phyloP scores from a whole-genome alignment of 2,888 invertebrate species.

The Dexiosoma caninum region DNA sequence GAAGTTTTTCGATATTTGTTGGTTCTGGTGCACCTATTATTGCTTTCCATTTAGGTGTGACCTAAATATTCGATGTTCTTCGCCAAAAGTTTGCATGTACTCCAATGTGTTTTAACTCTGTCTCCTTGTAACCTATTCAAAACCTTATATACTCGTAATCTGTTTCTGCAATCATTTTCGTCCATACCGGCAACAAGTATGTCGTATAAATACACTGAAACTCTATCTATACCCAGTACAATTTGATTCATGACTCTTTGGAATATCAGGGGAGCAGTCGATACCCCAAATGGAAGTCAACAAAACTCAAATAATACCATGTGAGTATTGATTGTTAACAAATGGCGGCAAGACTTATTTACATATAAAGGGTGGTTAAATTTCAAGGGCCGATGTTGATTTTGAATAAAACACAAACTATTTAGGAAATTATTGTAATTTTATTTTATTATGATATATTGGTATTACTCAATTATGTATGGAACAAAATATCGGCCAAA shows the following conservation, averaged over 20 bases:
- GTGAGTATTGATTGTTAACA: slow-evolving; percentile 68
- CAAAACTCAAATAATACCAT: slow-evolving; percentile 45
- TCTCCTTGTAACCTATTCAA: slow-evolving; percentile 36
- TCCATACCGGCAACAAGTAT: slow-evolving; percentile 45
- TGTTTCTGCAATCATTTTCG: slow-evolving; percentile 12
- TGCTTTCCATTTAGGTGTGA: no score
- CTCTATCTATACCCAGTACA: slow-evolving; percentile 26
- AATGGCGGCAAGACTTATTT: slow-evolving; percentile 62
- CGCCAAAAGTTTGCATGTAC: slow-evolving; percentile 46
- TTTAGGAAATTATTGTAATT: no score
- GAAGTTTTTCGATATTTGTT: no score
- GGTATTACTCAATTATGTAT: no score
- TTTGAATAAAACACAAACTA: no score
- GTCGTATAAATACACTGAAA: no score
- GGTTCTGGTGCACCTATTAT: no score
- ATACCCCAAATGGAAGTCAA: slow-evolving; percentile 13
- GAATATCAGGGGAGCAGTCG: slow-evolving; percentile 26
- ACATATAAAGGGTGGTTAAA: no score
- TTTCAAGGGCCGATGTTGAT: no score
- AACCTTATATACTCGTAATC: slow-evolving; percentile 18
- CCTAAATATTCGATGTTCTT: slow-evolving; percentile 45
- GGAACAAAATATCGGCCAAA: no score
- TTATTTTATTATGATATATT: no score
- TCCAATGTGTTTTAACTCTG: slow-evolving; percentile 33
- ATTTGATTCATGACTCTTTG: slow-evolving; percentile 45